A percentile compares a stretch with the other conserved stretches of the same genome.
These are phyloP conservation scores for Diorhabda carinulata DNA, from an alignment of 1,140 invertebrate genomes.

Conservation along the genomic window DNA sequence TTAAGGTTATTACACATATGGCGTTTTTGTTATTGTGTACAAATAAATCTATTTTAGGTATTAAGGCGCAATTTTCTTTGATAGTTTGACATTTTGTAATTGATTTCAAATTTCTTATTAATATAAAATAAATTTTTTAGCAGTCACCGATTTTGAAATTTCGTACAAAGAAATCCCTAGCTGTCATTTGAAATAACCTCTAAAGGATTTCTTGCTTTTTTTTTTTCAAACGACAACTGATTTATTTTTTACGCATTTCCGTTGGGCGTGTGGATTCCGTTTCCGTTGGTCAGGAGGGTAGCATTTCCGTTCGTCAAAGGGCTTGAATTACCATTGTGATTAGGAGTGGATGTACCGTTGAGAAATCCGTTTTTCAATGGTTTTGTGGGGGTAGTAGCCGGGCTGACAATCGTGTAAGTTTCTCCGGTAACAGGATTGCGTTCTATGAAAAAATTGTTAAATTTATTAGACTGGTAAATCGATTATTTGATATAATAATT, in stretches of 20 bases:
- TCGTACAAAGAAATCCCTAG: background rate
- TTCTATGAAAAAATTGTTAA: constrained; percentile 33
- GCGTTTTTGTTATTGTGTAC: too few relatives aligned
- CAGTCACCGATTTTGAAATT: too few relatives aligned
- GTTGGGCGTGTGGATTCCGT: constrained; percentile 4
- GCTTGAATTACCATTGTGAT: constrained; percentile 11
- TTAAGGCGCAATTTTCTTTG: too few relatives aligned
- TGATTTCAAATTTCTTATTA: too few relatives aligned
- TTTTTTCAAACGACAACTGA: constrained; percentile 3
- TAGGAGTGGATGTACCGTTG: constrained; percentile 15
- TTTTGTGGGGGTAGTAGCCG: constrained; percentile 40
- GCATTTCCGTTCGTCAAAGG: constrained; percentile 16
- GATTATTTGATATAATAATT: background rate
- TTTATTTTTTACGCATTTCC: constrained; percentile 18
- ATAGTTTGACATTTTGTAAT: too few relatives aligned
- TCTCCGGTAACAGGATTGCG: constrained; percentile 47
- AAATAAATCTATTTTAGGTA: too few relatives aligned
- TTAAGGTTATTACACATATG: too few relatives aligned
- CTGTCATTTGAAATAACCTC: background rate
- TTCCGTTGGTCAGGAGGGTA: background rate
- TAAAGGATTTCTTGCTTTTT: background rate
- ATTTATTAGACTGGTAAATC: background rate
- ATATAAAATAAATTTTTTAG: too few relatives aligned
- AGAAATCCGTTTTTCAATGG: constrained; percentile 17
- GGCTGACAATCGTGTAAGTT: constrained; percentile 40